Evolutionary conservation across 2,797 vertebrate species (phyloP), one percentile per base, ranked within the genome.

Genomic region (Argyrosomus regius): DNA sequence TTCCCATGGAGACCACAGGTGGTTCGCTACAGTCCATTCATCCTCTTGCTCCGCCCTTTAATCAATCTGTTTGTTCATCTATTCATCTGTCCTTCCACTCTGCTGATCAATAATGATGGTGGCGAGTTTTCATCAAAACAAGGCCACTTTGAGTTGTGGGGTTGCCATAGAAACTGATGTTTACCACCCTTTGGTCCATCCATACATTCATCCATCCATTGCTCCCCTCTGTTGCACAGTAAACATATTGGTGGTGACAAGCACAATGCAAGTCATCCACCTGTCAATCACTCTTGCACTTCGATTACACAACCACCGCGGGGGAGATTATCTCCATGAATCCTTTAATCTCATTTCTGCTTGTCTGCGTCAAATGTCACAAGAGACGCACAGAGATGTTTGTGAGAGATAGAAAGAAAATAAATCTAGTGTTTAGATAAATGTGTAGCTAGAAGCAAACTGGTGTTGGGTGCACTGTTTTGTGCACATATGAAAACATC

Each of bases 121-220:
- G 26, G 10, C 35, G 48, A 46, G 59, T 54, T 62, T 24, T 67
- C 77, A 79, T 82, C 54, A 46, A 56, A 75, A 64, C 10, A 77
- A 72, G 75, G 66, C 62, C 24, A 9, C 66, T 65, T 65, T 63
- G 28, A 63, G 13, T 52, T 31, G 35, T 78, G 50, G 22, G 35
- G 88, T 89, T 87, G 31, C 82, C 67, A 84, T 89, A 79, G 84
- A 82, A 88, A 89, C 82, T 3, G 41, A 43, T 60, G 52, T n/a
- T 73, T 71, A 72, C 78, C 73, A 46, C 13, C 43, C 28, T 31
- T 0, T 28, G 11, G 50, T 24, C 8, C 35, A 26, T 70, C 61
- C 46, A 69, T 75, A 52, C 14, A 6, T 54, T 70, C 35, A 28
- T 39, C 41, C 35, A 46, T 75, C 41, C 31, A 22, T 56, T 10